These are phyloP conservation scores for Cataglyphis livida DNA, from an alignment of 2,888 invertebrate genomes.

Conservation along the genomic window DNA sequence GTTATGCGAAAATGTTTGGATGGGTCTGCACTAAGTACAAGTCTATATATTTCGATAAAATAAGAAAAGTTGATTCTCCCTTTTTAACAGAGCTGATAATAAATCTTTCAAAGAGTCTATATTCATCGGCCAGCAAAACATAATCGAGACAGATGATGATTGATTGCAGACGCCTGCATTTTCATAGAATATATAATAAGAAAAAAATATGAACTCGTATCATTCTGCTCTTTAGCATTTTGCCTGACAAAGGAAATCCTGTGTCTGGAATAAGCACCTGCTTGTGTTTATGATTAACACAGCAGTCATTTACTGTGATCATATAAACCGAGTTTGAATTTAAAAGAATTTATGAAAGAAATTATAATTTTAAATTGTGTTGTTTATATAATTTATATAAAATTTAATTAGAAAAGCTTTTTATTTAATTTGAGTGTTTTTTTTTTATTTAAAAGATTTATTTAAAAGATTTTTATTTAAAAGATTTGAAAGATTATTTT, in stretches of 20 bases:
- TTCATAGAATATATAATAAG: conserved; percentile 32
- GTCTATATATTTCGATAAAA: conserved; percentile 7
- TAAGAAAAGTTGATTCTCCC: neutral
- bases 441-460: too few species aligned
- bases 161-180: neutral
- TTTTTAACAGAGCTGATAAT: neutral
- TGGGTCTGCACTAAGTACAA: neutral
- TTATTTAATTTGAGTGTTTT: too few species aligned
- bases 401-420: neutral
- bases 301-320: neutral
- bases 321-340: neutral
- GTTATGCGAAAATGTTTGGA: neutral
- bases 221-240: conserved; percentile 4
- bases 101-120: conserved; percentile 18
- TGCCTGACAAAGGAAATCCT: conserved; percentile 8
- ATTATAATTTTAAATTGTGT: conserved; percentile 10
- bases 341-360: neutral
- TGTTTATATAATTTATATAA: neutral
- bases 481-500: neutral
- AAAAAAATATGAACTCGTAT: neutral
- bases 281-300: neutral
- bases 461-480: too few species aligned
- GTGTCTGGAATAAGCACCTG: conserved; percentile 31
- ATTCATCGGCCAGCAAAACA: conserved; percentile 7
- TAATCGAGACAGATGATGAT: neutral